Evolutionary conservation across 2,113 vertebrate species (phyloP).

Genomic region (Neolamprologus hecqui): DNA sequence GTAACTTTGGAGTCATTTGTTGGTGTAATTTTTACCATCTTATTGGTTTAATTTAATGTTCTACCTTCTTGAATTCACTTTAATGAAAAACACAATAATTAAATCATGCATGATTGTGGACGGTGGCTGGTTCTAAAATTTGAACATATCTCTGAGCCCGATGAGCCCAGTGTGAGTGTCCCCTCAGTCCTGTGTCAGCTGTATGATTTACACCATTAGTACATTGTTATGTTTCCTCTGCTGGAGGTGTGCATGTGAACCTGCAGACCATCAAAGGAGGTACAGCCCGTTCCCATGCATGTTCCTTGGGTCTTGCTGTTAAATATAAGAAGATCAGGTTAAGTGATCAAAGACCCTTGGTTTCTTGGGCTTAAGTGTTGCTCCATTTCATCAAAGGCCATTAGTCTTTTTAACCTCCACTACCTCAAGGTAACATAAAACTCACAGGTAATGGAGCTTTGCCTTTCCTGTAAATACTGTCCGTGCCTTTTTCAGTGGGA

Average conservation of each 20-base stretch:
- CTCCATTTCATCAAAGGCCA: conserved; percentile 62
- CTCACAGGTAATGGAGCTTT: conserved; percentile 49
- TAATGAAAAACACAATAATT: not conserved
- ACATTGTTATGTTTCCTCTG: not conserved
- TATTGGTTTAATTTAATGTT: not conserved
- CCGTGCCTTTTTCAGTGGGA: conserved; percentile 37
- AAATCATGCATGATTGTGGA: not conserved
- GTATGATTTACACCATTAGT: not conserved
- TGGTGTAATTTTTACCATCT: not conserved
- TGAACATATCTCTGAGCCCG: not conserved
- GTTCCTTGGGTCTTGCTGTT: conserved; percentile 38
- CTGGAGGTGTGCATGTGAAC: conserved; percentile 16
- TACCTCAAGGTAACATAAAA: conserved; percentile 56
- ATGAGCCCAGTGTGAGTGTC: not conserved
- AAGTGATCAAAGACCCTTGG: conserved; percentile 61
- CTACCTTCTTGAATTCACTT: not conserved
- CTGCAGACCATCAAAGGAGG: conserved; percentile 47
- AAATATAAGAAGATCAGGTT: conserved; percentile 63
- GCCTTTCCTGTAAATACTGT: conserved; percentile 56
- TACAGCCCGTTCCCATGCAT: conserved; percentile 32
- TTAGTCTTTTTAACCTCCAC: conserved; percentile 40
- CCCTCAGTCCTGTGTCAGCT: not conserved
- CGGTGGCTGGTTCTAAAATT: not conserved
- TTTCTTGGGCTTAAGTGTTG: conserved; percentile 48
- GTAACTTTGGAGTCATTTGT: not conserved